These are phyloP conservation scores for Catalaphyllia jardinei DNA, from an alignment of 64 coral and sea anemone species.

Conservation along the genomic window DNA sequence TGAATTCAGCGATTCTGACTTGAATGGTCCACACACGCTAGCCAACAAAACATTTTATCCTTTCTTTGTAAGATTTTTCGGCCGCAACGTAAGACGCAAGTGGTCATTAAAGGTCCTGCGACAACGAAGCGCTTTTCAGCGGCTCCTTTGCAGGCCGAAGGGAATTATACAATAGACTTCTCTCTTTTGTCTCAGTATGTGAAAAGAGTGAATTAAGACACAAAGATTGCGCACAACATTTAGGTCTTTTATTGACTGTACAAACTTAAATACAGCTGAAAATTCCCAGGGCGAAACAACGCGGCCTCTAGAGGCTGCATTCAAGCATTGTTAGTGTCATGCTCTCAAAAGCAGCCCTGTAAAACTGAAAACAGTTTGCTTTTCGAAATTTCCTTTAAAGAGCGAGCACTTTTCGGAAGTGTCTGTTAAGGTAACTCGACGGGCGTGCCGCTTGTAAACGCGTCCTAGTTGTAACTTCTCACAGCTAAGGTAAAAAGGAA, in stretches of 20 bases:
- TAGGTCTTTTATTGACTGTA: conserved; percentile 47
- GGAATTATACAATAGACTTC: not conserved
- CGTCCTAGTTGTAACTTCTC: conserved; percentile 22
- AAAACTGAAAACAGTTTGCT: not conserved
- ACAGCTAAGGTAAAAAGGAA: conserved; percentile 50
- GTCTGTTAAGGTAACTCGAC: not conserved
- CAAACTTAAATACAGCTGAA: conserved; percentile 58
- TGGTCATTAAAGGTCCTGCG: not conserved
- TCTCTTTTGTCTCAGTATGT: conserved; percentile 28
- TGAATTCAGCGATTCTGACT: not conserved
- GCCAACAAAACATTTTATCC: not conserved
- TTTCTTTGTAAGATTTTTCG: not conserved
- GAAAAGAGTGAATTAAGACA: conserved; percentile 37
- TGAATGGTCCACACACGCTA: not conserved
- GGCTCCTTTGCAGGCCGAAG: conserved; percentile 13
- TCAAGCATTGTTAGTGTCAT: not conserved
- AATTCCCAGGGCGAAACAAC: conserved; percentile 43
- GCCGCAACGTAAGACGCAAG: not conserved
- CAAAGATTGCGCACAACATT: conserved; percentile 44
- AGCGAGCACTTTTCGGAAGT: not conserved
- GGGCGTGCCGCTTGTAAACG: conserved; percentile 13
- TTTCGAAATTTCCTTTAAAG: not conserved
- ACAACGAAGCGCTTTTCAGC: not conserved
- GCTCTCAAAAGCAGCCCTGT: not conserved
- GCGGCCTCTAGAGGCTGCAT: conserved; percentile 25